Percentiles rank a stretch among this genome's conserved stretches.
These are phyloP conservation scores for Meles meles DNA, from an alignment of 2,113 vertebrate genomes.

Conservation along the genomic window DNA sequence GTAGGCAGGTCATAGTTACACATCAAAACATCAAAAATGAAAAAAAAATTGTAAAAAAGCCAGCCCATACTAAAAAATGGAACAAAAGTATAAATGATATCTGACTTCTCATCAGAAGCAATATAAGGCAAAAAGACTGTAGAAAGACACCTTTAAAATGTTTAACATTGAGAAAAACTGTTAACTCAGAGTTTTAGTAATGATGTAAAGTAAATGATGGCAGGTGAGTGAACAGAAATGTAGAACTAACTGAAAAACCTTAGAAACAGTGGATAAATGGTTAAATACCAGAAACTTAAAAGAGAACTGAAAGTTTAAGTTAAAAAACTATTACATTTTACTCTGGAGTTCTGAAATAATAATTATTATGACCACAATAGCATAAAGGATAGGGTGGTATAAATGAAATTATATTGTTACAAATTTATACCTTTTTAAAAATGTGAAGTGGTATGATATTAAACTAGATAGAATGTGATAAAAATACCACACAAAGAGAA, in stretches of 20 bases:
- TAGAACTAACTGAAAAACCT: not conserved
- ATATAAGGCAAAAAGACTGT: not conserved
- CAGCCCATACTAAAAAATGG: not conserved
- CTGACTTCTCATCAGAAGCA: not conserved
- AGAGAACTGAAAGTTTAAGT: not conserved
- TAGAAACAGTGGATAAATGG: not conserved
- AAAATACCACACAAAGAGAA: not conserved
- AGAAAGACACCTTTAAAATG: not conserved
- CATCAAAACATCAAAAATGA: not conserved
- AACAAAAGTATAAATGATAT: not conserved
- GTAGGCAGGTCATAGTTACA: not conserved
- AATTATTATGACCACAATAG: not conserved
- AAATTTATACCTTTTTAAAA: not conserved
- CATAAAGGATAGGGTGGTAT: not conserved
- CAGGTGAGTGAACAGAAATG: not conserved
- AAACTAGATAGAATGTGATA: not conserved
- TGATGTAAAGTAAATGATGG: not conserved
- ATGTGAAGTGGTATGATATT: not conserved
- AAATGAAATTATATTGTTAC: not conserved
- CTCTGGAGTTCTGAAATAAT: not conserved
- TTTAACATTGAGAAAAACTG: not conserved
- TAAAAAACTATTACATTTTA: not conserved
- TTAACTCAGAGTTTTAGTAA: not conserved
- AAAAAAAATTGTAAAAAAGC: not conserved
- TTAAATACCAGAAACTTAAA: not conserved